phyloP scores from a whole-genome alignment of 2,113 vertebrate genomes.

The Actinemys pallida region DNA sequence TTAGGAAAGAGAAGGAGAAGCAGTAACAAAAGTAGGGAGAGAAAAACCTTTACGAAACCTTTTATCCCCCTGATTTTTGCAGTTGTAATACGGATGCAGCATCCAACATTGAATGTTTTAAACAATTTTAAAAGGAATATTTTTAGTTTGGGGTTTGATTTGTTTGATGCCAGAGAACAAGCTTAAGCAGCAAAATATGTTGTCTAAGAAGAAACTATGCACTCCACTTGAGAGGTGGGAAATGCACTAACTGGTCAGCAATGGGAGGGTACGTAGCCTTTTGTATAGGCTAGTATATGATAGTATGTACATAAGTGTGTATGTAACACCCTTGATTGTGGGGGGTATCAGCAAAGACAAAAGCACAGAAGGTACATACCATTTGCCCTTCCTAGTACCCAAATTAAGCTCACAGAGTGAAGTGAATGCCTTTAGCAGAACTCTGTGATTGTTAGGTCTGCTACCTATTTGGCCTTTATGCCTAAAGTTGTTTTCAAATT shows the following conservation, averaged over 20 bases:
- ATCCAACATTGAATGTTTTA: neutral
- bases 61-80: conserved; percentile 49
- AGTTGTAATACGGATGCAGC: conserved; percentile 40
- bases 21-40: neutral
- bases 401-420: neutral
- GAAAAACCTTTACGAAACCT: conserved; percentile 2
- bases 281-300: neutral
- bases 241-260: neutral
- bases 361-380: rapidly evolving
- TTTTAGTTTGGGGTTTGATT: conserved; percentile 15
- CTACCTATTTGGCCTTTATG: neutral
- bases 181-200: neutral
- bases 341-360: neutral
- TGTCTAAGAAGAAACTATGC: neutral
- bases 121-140: conserved; percentile 34
- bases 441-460: neutral
- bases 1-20: conserved; percentile 18
- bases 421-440: neutral
- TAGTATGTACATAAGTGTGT: neutral
- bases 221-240: neutral
- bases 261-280: neutral
- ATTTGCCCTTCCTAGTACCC: neutral
- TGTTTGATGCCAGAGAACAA: conserved; percentile 29
- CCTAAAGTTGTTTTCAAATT: neutral
- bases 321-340: rapidly evolving